Conservation (phyloP, 1,140 invertebrate genomes). For the Ips typographus region DNA sequence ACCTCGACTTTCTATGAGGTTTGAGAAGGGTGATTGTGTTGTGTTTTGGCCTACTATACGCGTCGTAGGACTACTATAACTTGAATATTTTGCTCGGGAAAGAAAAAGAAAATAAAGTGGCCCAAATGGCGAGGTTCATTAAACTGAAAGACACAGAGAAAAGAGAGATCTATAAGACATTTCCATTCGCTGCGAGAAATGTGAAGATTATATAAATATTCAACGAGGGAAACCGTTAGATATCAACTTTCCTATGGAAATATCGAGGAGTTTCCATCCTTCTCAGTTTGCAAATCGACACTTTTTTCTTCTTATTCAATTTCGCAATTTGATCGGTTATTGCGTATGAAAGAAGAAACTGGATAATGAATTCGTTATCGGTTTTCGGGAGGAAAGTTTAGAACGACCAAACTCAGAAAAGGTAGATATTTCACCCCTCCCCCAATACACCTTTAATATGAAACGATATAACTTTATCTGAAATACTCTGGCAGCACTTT, state of each 20-base stretch:
- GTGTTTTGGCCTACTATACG: too few relatives aligned
- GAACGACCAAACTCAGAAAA: too few relatives aligned
- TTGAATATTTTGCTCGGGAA: too few relatives aligned
- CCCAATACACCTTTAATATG: neutral
- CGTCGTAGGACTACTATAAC: too few relatives aligned
- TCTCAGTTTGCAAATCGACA: too few relatives aligned
- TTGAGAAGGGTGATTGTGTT: too few relatives aligned
- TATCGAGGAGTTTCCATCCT: neutral
- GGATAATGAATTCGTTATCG: too few relatives aligned
- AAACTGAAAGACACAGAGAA: conserved; percentile 29
- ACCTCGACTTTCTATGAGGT: too few relatives aligned
- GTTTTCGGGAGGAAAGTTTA: too few relatives aligned
- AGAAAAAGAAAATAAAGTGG: conserved; percentile 22
- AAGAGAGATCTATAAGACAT: conserved; percentile 31
- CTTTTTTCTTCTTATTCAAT: neutral
- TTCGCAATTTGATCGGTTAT: too few relatives aligned
- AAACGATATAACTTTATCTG: conserved; percentile 33
- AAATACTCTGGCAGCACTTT: conserved; percentile 10
- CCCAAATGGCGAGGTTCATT: conserved; percentile 22
- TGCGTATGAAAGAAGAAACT: too few relatives aligned
- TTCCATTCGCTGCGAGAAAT: conserved; percentile 30
- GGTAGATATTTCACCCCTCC: too few relatives aligned
- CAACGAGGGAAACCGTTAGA: conserved; percentile 29
- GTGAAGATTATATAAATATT: conserved; percentile 35
- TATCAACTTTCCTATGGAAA: conserved; percentile 34